These are phyloP conservation scores for Serripes groenlandicus DNA, from an alignment of 2,888 invertebrate genomes.

Conservation along the genomic window DNA sequence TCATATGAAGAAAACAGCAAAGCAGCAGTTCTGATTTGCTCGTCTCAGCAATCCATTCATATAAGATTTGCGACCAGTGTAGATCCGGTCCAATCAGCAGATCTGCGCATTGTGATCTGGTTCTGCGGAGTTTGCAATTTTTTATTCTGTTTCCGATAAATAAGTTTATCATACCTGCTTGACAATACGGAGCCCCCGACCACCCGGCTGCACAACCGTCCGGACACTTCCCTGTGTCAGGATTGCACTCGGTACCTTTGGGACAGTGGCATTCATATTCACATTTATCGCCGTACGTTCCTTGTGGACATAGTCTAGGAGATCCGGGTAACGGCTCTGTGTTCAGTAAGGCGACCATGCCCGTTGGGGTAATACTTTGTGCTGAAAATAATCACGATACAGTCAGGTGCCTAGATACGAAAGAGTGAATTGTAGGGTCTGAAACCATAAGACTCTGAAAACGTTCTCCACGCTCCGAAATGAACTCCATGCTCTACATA, in stretches of 20 bases:
- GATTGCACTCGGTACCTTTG: conserved; percentile 69
- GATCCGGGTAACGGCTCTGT: not conserved
- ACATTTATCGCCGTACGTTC: conserved; percentile 67
- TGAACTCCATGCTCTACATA: not conserved
- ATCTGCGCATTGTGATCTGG: no score
- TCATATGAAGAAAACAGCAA: no score
- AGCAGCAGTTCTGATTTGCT: no score
- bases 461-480: not conserved
- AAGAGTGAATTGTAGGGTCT: not conserved
- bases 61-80: no score
- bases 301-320: conserved; percentile 58
- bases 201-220: conserved; percentile 68
- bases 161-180: conserved; percentile 69
- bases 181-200: conserved; percentile 68
- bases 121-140: no score
- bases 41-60: no score
- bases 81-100: no score
- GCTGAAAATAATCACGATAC: not conserved
- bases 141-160: no score
- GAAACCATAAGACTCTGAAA: not conserved
- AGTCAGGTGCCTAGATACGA: not conserved
- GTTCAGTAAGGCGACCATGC: not conserved
- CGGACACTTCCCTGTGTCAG: conserved; percentile 68
- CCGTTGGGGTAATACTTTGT: conserved; percentile 1
- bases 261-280: conserved; percentile 71